Evolutionary conservation across 2,113 vertebrate species (phyloP), one percentile per base, ranked within the genome.

Genomic region (Gadus chalcogrammus): DNA sequence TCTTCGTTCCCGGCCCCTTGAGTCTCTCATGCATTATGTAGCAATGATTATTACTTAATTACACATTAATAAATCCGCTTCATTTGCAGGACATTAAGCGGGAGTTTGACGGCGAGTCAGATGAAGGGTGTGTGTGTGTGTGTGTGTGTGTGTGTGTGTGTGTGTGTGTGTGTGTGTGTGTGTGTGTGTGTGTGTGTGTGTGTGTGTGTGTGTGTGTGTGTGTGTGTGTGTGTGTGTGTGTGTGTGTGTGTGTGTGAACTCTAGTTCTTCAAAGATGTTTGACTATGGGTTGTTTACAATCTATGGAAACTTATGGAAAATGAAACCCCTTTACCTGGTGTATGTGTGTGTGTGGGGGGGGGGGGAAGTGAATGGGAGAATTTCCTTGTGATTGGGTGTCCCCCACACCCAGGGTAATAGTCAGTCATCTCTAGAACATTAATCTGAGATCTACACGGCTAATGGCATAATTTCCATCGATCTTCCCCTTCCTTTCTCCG

Each of bases 41-140:
- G 91, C 75, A 83, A 92, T 91, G 90, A 93, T 92, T 92, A 93
- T 91, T 91, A 92, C 92, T 93, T 93, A 92, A 93, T 92, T 92
- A 92, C 89, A 91, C 89, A 93, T 93, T 92, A 92, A 93, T 92
- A 92, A 93, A 91, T 92, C 92, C 83, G 85, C 92, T 92, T 92
- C 89, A 93, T 93, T 93, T 92, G 87, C 89, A 90, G 92, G 89
- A 93, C 92, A 91, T 92, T 92, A 92, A 92, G 88, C 80, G 85
- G 84, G 85, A 89, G 88, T 84, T 81, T 88, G 88, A 92, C 87
- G 75, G 67, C 48, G 48, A 85, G 82, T 75, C 80, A 87, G 84
- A 81, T 69, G 72, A 72, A 70, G 63, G 80, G 67, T 27, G 70
- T 70, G 68, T 3, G 38, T 42, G 38, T 2, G 1, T 42, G 38